phyloP scores from a whole-genome alignment of 2,797 vertebrate species.

The Balearica regulorum region DNA sequence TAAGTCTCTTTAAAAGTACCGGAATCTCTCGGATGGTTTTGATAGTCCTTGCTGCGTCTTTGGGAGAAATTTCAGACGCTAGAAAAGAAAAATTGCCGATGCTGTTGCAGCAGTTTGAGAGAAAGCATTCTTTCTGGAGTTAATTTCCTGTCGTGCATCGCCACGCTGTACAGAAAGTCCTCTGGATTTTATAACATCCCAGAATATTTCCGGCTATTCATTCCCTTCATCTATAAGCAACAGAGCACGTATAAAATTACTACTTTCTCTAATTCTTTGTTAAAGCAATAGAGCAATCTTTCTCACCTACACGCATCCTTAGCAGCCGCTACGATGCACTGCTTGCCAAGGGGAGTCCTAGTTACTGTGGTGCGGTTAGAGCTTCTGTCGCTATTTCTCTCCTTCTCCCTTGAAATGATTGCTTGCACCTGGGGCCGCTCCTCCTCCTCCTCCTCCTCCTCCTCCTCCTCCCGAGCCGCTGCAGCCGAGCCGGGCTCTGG shows the following conservation, averaged over 20 bases:
- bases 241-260: constrained; percentile 5
- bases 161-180: constrained; percentile 51
- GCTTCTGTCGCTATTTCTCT: constrained; percentile 82
- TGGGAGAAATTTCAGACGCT: constrained; percentile 59
- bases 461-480: constrained; percentile 65
- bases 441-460: constrained; percentile 28
- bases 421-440: constrained; percentile 85
- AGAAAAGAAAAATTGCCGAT: constrained; percentile 31
- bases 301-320: constrained; percentile 68
- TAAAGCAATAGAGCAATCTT: constrained; percentile 35
- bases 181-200: constrained; percentile 55
- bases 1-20: constrained; percentile 64
- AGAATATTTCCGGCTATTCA: constrained; percentile 28
- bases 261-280: not conserved
- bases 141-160: constrained; percentile 52
- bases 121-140: constrained; percentile 71
- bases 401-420: constrained; percentile 62
- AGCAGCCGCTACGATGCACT: constrained; percentile 36
- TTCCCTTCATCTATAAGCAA: constrained; percentile 9
- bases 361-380: constrained; percentile 73
- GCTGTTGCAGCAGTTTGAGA: constrained; percentile 60
- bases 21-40: constrained; percentile 35
- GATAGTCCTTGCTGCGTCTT: constrained; percentile 62
- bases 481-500: constrained; percentile 76
- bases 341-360: constrained; percentile 44